phyloP scores from a whole-genome alignment of 2,888 invertebrate species.

The Myopa tessellatipennis region DNA sequence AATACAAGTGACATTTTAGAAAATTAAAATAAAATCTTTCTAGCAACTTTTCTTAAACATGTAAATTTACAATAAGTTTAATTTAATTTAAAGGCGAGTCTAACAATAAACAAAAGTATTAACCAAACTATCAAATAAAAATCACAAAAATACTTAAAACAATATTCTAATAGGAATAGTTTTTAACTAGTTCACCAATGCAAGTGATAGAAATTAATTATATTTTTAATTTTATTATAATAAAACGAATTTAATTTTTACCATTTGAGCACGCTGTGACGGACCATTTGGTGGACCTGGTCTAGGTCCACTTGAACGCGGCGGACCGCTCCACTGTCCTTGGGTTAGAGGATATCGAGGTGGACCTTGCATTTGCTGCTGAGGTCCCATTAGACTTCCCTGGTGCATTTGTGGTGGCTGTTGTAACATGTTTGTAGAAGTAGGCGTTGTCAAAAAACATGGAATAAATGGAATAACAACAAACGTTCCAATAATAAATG shows the following conservation, averaged over 20 bases:
- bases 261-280: slow-evolving; percentile 74
- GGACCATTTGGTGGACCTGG: slow-evolving; percentile 69
- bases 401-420: slow-evolving; percentile 72
- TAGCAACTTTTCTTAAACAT: not conserved
- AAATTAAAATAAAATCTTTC: not conserved
- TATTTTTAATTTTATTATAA: slow-evolving; percentile 8
- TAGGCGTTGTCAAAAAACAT: slow-evolving; percentile 37
- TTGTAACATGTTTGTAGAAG: slow-evolving; percentile 37
- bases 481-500: slow-evolving; percentile 35
- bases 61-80: not conserved
- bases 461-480: slow-evolving; percentile 39
- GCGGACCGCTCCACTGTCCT: slow-evolving; percentile 69
- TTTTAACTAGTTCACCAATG: slow-evolving; percentile 11
- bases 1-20: no score
- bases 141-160: not conserved
- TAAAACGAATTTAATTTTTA: slow-evolving; percentile 53
- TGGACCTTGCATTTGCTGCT: slow-evolving; percentile 72
- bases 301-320: slow-evolving; percentile 70
- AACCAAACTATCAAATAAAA: not conserved
- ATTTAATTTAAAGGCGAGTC: not conserved
- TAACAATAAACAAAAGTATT: not conserved
- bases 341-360: slow-evolving; percentile 68
- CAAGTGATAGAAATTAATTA: not conserved
- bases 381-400: slow-evolving; percentile 70
- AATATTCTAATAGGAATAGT: not conserved